Evolutionary conservation across 2,888 invertebrate genomes (phyloP), one percentile per base, ranked within the genome.

Genomic region (Leucophenga montana): DNA sequence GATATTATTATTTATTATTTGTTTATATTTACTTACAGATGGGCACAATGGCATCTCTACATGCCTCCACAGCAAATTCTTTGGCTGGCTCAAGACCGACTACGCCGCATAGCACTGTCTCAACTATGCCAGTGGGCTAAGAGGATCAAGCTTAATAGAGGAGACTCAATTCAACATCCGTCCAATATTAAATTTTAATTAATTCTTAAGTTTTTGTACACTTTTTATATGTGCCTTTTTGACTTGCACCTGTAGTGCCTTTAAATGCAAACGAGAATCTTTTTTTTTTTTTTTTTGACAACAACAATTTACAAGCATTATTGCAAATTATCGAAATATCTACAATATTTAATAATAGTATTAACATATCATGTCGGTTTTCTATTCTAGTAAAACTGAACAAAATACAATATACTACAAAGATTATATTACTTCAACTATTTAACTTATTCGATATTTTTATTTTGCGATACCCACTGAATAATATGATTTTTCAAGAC

Each of bases 101-200:
- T 67, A 96, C 96, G 20, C 96, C 96, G 0, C 96, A 96, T 90
- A 95, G 95, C 89, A 95, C 96, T 9, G 95, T 96, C 0, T 96
- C 95, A 4, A 95, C 96, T 33, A 94, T 95, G 93, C 96, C 96
- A 0, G 94, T 93, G 61, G 92, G 92, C 65, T 92, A 91, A 81
- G n/a, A n/a, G 2, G 1, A n/a, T 48, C 18, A 46, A 27, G 16
- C 16, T 50, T 50, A n/a, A 11, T 6, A 6, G 6, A 11, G n/a
- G 4, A n/a, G 16, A 50, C n/a, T 27, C 27, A 16, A 50, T 16
- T 50, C 16, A 27, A 27, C 50, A 16, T 50, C n/a, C 16, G 14
- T 50, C 50, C 16, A n/a, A 8, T 50, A 11, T n/a, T 50, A 50
- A 50, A 16, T 8, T n/a, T 18, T 50, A 18, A n/a, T 50, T n/a